Conservation (phyloP, 2,888 invertebrate species). For the Meloe dianella region DNA sequence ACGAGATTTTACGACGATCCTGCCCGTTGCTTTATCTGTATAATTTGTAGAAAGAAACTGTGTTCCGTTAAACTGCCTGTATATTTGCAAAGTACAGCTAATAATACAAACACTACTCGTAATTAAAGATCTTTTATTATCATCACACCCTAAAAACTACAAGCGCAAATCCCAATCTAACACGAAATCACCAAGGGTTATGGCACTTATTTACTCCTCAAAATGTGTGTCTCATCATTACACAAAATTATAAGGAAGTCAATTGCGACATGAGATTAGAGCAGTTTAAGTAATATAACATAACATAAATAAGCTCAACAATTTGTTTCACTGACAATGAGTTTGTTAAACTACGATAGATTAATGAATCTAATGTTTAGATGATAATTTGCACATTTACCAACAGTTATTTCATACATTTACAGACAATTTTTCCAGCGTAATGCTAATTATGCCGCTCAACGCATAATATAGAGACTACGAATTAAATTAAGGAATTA, state of each 20-base stretch:
- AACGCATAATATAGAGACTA: slow-evolving; percentile 3
- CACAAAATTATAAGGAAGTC: not conserved
- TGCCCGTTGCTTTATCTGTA: slow-evolving; percentile 23
- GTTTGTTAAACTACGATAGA: not conserved
- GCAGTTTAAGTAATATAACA: not conserved
- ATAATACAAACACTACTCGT: slow-evolving; percentile 27
- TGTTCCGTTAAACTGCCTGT: slow-evolving; percentile 24
- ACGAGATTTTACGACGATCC: slow-evolving; percentile 25
- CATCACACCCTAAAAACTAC: not conserved
- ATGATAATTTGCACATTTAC: not conserved
- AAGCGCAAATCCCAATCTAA: not conserved
- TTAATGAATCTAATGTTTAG: not conserved
- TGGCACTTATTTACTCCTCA: not conserved
- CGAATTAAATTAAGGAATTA: slow-evolving; percentile 11
- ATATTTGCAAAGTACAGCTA: slow-evolving; percentile 27
- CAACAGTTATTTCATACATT: not conserved
- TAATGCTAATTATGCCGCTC: not conserved
- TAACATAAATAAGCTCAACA: not conserved
- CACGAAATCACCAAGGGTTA: not conserved
- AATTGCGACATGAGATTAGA: not conserved
- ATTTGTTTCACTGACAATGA: not conserved
- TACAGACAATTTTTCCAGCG: not conserved
- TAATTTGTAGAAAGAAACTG: slow-evolving; percentile 22
- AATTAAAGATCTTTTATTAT: slow-evolving; percentile 2
- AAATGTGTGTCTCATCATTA: not conserved